Evolutionary conservation across 1,140 invertebrate genomes (phyloP), one percentile per base, ranked within the genome.

Genomic region (Drosophila busckii): DNA sequence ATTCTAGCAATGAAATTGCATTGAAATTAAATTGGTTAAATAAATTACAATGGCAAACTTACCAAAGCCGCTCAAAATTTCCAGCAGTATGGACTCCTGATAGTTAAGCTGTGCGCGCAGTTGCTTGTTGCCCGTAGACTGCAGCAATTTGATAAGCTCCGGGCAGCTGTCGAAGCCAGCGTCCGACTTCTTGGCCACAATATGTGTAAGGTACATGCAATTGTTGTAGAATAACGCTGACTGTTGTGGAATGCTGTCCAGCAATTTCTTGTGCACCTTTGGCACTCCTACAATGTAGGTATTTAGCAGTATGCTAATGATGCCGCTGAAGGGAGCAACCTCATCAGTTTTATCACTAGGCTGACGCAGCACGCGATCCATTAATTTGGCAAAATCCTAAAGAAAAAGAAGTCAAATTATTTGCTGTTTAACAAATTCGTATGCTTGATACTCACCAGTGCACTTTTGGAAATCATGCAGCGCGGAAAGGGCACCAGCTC

Each of bases 171-270:
- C 84, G 9, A 88, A 76, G 17, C 68, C 75, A 25, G 63, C 63
- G 19, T 83, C 66, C n/a, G 87, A 60, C 44, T 87, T 85, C 13
- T 70, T 70, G 0, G 62, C 46, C 22, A 89, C 82, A 62, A 85
- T 91, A 88, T 97, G 93, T 0, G 93, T 91, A 1, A 98, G 89
- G 83, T 93, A 98, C 91, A 95, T 92, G 73, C 95, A 97, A 87
- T 98, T 97, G 88, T 98, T 98, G 87, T 97, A 93, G 70, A 96
- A 95, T 10, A 98, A 69, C n/a, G 94, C 96, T 93, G 89, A 52
- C 89, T 96, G 93, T 73, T 96, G 94, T 7, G 96, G 95, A 67
- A 97, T 93, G 3, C 91, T 94, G 76, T 93, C 90, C 15, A 97
- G 88, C 63, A 92, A 91, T 61, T 93, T 91, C 76, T 92, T 92